A percentile compares a stretch with the other conserved stretches of the same genome.
Conservation (phyloP, 2,113 vertebrate species). For the Rhinopithecus roxellana region DNA sequence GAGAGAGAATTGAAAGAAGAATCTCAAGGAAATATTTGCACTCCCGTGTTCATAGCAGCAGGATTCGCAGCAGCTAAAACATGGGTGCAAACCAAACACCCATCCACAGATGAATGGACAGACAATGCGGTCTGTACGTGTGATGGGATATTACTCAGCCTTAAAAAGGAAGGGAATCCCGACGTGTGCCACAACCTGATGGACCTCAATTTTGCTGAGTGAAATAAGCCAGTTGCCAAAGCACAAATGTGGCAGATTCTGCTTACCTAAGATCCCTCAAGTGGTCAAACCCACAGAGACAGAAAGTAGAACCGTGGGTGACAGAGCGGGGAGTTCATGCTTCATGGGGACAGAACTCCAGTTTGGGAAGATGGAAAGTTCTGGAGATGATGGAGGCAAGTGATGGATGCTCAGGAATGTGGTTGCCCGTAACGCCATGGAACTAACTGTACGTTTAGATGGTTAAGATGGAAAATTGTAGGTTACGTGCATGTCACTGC, state of each 20-base stretch:
- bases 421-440: background rate
- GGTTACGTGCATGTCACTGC: background rate
- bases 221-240: background rate
- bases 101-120: background rate
- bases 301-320: background rate
- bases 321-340: background rate
- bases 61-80: background rate
- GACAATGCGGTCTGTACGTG: rapidly evolving
- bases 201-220: background rate
- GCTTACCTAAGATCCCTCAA: background rate
- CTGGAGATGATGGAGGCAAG: too few species aligned
- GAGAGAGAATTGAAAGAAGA: too few species aligned
- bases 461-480: background rate
- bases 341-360: background rate
- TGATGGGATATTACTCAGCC: background rate
- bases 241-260: rapidly evolving
- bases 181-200: rapidly evolving
- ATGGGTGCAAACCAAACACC: background rate
- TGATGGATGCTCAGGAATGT: background rate
- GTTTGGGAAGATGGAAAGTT: too few species aligned
- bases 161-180: background rate
- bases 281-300: background rate
- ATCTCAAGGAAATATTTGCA: too few species aligned
- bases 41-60: rapidly evolving
- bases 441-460: background rate